Percentiles rank a stretch among this genome's conserved stretches.
These are phyloP conservation scores for Helicoverpa armigera DNA, from an alignment of 1,140 invertebrate species.

Conservation along the genomic window DNA sequence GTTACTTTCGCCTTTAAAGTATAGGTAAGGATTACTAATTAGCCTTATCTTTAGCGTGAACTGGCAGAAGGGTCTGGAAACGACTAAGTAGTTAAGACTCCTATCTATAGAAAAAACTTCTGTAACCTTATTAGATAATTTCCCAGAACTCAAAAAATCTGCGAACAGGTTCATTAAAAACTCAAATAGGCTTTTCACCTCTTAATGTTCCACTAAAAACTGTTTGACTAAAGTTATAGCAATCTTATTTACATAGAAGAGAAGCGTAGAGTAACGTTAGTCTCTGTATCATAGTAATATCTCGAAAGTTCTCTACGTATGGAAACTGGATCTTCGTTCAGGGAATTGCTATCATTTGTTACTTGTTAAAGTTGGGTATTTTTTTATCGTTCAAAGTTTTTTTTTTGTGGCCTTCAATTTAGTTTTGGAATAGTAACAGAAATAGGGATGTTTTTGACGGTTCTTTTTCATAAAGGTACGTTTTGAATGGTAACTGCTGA, in stretches of 20 bases:
- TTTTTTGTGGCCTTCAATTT: not conserved
- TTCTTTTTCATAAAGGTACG: too few species aligned
- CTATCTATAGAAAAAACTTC: not conserved
- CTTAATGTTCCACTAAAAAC: not conserved
- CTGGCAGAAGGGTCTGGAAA: too few species aligned
- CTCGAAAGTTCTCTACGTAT: not conserved
- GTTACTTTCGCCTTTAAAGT: too few species aligned
- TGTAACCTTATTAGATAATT: too few species aligned
- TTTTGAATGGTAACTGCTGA: too few species aligned
- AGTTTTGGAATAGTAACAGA: too few species aligned
- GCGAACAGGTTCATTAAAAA: too few species aligned
- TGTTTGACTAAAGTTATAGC: not conserved
- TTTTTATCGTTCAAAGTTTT: not conserved
- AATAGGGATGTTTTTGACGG: too few species aligned
- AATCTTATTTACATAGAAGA: constrained; percentile 13
- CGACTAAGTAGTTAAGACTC: not conserved
- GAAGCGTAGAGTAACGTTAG: not conserved
- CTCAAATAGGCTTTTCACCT: not conserved
- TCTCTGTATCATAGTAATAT: constrained; percentile 20
- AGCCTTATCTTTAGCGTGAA: too few species aligned
- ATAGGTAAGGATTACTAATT: too few species aligned
- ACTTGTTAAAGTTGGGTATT: not conserved
- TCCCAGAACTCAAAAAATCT: too few species aligned
- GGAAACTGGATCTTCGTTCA: not conserved
- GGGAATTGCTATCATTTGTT: constrained; percentile 26